Evolutionary conservation across 2,113 vertebrate genomes (phyloP).

Genomic region (Pteropus alecto): DNA sequence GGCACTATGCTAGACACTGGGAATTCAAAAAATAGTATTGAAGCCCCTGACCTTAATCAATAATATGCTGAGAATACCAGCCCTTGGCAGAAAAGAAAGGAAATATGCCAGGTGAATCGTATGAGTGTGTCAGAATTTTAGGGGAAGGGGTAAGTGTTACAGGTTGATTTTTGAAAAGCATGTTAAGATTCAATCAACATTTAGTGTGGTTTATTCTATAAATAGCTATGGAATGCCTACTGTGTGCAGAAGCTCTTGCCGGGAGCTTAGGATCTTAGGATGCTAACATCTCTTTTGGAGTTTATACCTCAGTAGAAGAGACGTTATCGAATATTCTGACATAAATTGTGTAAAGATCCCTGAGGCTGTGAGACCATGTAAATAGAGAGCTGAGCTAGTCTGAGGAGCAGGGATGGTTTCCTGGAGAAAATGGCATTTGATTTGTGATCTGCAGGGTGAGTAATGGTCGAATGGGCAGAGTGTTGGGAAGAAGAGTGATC

Average conservation of each 20-base stretch:
- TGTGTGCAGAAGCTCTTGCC: background rate
- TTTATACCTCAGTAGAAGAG: background rate
- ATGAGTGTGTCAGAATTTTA: background rate
- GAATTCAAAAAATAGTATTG: background rate
- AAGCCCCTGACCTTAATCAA: background rate
- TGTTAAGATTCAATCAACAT: background rate
- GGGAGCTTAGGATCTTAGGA: background rate
- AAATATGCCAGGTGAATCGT: background rate
- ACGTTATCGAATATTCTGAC: background rate
- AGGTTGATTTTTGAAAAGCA: background rate
- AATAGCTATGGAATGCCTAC: background rate
- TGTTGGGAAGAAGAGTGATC: background rate
- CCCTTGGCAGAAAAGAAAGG: background rate
- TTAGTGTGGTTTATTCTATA: background rate
- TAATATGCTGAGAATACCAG: background rate
- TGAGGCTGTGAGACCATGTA: background rate
- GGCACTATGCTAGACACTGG: background rate
- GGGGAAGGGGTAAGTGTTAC: background rate
- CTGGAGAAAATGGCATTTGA: background rate
- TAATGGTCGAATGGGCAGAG: background rate
- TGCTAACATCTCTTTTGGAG: background rate
- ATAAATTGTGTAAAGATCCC: background rate
- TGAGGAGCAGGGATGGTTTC: background rate
- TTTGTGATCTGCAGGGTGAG: background rate
- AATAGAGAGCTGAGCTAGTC: background rate